A percentile compares a stretch with the other conserved stretches of the same genome.
phyloP scores from a whole-genome alignment of 2,113 vertebrate species.

The Elanus axillaris region DNA sequence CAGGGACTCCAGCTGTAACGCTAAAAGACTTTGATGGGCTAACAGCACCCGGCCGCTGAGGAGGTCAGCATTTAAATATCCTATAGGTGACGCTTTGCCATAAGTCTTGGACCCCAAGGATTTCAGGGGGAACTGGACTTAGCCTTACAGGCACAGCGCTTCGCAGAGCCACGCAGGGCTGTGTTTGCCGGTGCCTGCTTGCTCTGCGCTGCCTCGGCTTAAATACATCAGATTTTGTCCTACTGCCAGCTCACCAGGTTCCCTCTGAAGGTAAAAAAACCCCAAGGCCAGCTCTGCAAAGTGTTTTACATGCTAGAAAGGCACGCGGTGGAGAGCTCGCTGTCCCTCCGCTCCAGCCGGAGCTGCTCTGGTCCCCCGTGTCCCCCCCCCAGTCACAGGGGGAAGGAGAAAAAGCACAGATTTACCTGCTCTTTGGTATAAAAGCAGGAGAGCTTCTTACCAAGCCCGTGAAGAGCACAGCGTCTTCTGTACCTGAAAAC shows the following conservation, averaged over 20 bases:
- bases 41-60: not conserved
- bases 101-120: not conserved
- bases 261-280: not conserved
- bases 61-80: not conserved
- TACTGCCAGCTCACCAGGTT: not conserved
- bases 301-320: fast-evolving
- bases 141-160: fast-evolving
- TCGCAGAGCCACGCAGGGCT: fast-evolving
- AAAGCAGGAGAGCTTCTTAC: not conserved
- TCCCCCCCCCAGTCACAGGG: fast-evolving
- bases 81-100: fast-evolving
- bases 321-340: fast-evolving
- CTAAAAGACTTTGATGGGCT: fast-evolving
- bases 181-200: fast-evolving
- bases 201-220: fast-evolving
- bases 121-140: not conserved
- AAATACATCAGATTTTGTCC: not conserved
- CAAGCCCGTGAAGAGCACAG: fast-evolving
- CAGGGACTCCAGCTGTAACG: fast-evolving
- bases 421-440: not conserved
- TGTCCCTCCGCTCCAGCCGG: fast-evolving
- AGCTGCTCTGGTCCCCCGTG: not conserved
- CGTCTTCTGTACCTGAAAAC: fast-evolving
- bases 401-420: not conserved
- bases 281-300: too few relatives aligned